Percentiles rank a stretch among this genome's conserved stretches.
Evolutionary conservation across 2,888 invertebrate species (phyloP).

Genomic region (Meandrusa payeni): DNA sequence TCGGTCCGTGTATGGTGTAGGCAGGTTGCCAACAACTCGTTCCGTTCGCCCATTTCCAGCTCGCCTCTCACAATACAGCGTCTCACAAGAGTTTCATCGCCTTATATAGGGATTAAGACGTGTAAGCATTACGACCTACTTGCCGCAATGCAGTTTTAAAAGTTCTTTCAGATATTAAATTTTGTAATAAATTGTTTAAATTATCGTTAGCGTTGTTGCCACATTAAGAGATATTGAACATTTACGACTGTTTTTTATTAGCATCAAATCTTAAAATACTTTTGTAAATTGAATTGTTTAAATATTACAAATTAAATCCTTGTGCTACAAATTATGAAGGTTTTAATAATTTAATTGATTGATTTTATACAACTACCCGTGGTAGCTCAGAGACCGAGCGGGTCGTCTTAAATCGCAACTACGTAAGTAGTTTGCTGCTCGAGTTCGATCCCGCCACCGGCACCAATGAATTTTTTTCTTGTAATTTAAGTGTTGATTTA

Average conservation of each 20-base stretch:
- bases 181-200: background rate
- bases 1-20: conserved; percentile 18
- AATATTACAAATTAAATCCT: background rate
- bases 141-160: background rate
- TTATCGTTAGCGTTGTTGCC: background rate
- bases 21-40: conserved; percentile 10
- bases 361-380: background rate
- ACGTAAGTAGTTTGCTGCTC: no score
- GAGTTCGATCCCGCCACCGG: no score
- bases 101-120: conserved; percentile 20
- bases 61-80: conserved; percentile 9
- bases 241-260: no score
- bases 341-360: background rate
- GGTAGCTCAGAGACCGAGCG: background rate
- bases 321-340: background rate
- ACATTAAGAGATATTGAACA: no score
- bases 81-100: conserved; percentile 21
- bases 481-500: no score
- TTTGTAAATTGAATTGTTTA: no score
- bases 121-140: conserved; percentile 15
- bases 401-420: no score
- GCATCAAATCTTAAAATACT: no score
- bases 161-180: background rate
- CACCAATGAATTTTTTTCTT: no score
- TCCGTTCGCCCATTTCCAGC: conserved; percentile 13